Evolutionary conservation across 2,888 invertebrate species (phyloP).

Genomic region (Drosophila helvetica): DNA sequence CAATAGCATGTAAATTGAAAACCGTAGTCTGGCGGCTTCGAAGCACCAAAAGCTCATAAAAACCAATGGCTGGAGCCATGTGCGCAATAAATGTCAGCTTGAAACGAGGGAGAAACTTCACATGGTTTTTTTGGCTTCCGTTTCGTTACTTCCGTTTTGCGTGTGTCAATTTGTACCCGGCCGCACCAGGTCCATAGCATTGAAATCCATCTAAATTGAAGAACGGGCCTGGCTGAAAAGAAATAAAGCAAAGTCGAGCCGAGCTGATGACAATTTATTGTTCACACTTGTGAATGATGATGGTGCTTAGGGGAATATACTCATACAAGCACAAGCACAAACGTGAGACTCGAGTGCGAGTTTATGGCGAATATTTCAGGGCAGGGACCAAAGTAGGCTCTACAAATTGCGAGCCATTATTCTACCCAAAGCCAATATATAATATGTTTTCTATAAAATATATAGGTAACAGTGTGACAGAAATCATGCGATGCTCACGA

Average conservation of each 20-base stretch:
- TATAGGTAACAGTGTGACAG: slow-evolving; percentile 7
- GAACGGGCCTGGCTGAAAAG: slow-evolving; percentile 39
- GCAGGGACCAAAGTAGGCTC: slow-evolving; percentile 58
- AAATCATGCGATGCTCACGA: not conserved
- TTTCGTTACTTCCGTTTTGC: slow-evolving; percentile 34
- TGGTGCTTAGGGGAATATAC: slow-evolving; percentile 68
- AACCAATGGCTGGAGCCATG: slow-evolving; percentile 74
- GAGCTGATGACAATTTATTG: slow-evolving; percentile 80
- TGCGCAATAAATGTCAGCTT: slow-evolving; percentile 78
- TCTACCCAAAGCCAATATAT: slow-evolving; percentile 50
- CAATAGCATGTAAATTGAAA: slow-evolving; percentile 40
- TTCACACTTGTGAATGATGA: slow-evolving; percentile 80
- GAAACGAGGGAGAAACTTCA: slow-evolving; percentile 69
- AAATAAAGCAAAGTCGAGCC: slow-evolving; percentile 66
- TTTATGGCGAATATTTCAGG: slow-evolving; percentile 69
- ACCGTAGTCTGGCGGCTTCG: slow-evolving; percentile 57
- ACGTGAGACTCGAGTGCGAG: slow-evolving; percentile 42
- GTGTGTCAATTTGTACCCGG: slow-evolving; percentile 32
- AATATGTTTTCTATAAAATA: slow-evolving; percentile 36
- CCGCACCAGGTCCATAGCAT: slow-evolving; percentile 54
- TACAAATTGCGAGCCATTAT: slow-evolving; percentile 79
- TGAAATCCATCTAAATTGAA: slow-evolving; percentile 80
- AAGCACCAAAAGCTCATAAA: slow-evolving; percentile 71
- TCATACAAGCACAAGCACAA: slow-evolving; percentile 14
- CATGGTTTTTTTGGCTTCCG: slow-evolving; percentile 38